These are phyloP conservation scores for Paracanthobrama guichenoti DNA, from an alignment of 2,113 vertebrate species.

Conservation along the genomic window DNA sequence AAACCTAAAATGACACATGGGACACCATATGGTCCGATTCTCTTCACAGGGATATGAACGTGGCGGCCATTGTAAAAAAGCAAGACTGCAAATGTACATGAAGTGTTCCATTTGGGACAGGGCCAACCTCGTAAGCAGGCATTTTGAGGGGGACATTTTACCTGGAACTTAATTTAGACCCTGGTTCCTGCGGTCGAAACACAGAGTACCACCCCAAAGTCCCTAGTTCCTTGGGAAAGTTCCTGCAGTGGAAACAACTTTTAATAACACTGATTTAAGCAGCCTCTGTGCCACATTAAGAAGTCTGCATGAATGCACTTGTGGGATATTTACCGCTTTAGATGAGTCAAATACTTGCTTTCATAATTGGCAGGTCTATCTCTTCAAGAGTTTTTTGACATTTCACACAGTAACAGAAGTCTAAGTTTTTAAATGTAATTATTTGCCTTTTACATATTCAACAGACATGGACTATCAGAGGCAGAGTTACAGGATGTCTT, in stretches of 20 bases:
- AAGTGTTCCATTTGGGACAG: neutral
- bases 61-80: neutral
- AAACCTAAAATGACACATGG: neutral
- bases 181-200: too few relatives aligned
- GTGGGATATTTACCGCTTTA: neutral
- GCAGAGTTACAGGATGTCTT: constrained; percentile 80
- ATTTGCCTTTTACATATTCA: neutral
- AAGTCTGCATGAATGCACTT: neutral
- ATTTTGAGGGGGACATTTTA: too few relatives aligned
- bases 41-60: neutral
- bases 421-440: neutral
- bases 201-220: too few relatives aligned
- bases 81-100: neutral
- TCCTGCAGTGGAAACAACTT: too few relatives aligned
- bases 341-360: neutral
- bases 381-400: neutral
- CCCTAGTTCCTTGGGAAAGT: too few relatives aligned
- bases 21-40: neutral
- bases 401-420: neutral
- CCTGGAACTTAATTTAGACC: too few relatives aligned
- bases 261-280: neutral
- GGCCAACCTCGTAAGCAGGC: too few relatives aligned
- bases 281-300: neutral
- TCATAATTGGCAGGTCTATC: neutral
- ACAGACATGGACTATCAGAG: constrained; percentile 81